Evolutionary conservation across 1,140 invertebrate genomes (phyloP).

Genomic region (Oppia nitens): DNA sequence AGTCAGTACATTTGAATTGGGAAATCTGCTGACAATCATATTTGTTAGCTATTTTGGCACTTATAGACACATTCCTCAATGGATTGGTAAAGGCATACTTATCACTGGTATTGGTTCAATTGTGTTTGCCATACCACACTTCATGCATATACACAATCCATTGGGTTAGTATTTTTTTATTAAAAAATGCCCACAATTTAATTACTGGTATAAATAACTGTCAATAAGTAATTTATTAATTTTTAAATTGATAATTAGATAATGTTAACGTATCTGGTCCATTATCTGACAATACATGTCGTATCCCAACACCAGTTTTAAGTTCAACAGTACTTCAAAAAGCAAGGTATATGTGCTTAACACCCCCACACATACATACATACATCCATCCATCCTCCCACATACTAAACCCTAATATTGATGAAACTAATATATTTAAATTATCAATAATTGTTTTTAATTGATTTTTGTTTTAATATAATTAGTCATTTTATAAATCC

Average conservation of each 20-base stretch:
- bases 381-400: too few species aligned
- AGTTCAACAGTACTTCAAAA: conserved; percentile 18
- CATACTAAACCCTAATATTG: too few species aligned
- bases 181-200: too few species aligned
- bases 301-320: conserved; percentile 18
- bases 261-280: conserved; percentile 15
- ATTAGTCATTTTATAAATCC: conserved; percentile 21
- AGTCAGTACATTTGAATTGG: conserved; percentile 85
- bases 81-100: conserved; percentile 63
- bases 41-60: conserved; percentile 88
- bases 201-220: conserved; percentile 6
- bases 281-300: conserved; percentile 21
- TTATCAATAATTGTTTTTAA: too few species aligned
- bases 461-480: conserved; percentile 2
- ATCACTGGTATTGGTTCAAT: conserved; percentile 36
- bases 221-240: background rate
- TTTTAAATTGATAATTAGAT: background rate
- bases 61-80: conserved; percentile 74
- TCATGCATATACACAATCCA: conserved; percentile 24
- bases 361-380: too few species aligned
- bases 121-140: conserved; percentile 36
- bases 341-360: too few species aligned
- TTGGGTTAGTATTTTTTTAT: background rate
- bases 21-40: conserved; percentile 84
- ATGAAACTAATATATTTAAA: too few species aligned